phyloP scores from a whole-genome alignment of 1,140 invertebrate species.

The Zaprionus taronus region DNA sequence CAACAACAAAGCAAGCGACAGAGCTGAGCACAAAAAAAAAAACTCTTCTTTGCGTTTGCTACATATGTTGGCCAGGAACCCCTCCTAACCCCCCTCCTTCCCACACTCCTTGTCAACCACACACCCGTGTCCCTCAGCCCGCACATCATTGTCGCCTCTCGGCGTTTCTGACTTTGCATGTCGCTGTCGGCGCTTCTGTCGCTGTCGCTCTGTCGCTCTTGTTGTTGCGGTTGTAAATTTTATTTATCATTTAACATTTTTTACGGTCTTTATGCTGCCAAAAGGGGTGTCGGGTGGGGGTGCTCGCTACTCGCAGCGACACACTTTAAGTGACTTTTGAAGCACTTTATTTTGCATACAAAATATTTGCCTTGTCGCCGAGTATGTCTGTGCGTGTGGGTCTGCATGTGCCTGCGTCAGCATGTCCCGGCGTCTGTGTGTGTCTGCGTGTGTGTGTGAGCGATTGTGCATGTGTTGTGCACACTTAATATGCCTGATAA shows the following conservation, averaged over 20 bases:
- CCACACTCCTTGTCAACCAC: neutral
- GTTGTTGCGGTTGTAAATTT: constrained; percentile 83
- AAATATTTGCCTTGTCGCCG: constrained; percentile 68
- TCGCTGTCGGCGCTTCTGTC: constrained; percentile 29
- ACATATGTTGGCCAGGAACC: constrained; percentile 54
- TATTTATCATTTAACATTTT: constrained; percentile 83
- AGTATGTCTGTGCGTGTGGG: constrained; percentile 11
- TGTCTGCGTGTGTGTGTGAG: constrained; percentile 36
- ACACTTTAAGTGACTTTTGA: constrained; percentile 80
- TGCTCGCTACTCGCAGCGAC: constrained; percentile 30
- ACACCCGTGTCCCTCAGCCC: neutral
- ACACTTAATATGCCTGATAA: constrained; percentile 64
- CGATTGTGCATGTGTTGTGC: constrained; percentile 49
- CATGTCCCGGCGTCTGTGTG: constrained; percentile 49
- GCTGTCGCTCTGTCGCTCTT: constrained; percentile 48
- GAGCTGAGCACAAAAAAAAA: constrained; percentile 12
- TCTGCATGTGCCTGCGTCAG: constrained; percentile 9
- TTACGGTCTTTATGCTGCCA: constrained; percentile 75
- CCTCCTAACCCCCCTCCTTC: neutral
- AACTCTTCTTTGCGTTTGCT: constrained; percentile 48
- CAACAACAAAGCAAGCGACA: constrained; percentile 48
- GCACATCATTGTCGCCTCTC: constrained; percentile 32
- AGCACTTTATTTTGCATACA: constrained; percentile 82
- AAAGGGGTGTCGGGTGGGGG: constrained; percentile 25
- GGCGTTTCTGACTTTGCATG: constrained; percentile 30